Percentiles rank a stretch among this genome's conserved stretches.
phyloP scores from a whole-genome alignment of 2,113 vertebrate genomes.

The Sorex fumeus region DNA sequence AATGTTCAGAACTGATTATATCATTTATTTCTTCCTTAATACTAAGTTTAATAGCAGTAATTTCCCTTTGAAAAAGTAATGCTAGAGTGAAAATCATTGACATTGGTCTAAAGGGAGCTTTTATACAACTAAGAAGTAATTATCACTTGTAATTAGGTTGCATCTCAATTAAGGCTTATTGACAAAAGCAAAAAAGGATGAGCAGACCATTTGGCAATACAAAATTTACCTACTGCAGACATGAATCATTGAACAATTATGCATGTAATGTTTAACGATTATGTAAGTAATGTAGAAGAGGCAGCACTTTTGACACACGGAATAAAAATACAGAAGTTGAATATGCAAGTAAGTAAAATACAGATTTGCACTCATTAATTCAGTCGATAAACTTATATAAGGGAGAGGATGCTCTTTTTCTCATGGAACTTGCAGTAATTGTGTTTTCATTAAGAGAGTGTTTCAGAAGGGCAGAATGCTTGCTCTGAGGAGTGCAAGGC shows the following conservation, averaged over 20 bases:
- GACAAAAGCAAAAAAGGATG: not conserved
- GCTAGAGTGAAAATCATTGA: constrained; percentile 18
- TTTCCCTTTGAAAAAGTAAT: constrained; percentile 67
- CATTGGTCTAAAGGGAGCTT: not conserved
- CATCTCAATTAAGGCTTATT: not conserved
- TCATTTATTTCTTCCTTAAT: constrained; percentile 16
- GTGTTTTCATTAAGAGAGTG: not conserved
- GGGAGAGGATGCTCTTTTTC: not conserved
- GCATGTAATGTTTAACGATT: not conserved
- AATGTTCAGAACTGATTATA: constrained; percentile 20
- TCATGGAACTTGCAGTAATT: not conserved
- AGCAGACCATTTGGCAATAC: not conserved
- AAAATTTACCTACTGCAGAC: not conserved
- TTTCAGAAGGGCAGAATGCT: not conserved
- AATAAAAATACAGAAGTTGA: constrained; percentile 23
- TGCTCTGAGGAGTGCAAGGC: not conserved
- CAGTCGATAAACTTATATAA: not conserved
- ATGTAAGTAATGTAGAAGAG: not conserved
- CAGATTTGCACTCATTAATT: not conserved
- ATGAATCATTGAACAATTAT: constrained; percentile 35
- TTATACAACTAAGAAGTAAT: constrained; percentile 35
- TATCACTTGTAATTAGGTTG: constrained; percentile 42
- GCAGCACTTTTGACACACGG: not conserved
- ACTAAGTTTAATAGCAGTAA: constrained; percentile 35
- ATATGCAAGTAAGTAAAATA: not conserved